Evolutionary conservation across 2,113 vertebrate genomes (phyloP).

Genomic region (Platichthys flesus): DNA sequence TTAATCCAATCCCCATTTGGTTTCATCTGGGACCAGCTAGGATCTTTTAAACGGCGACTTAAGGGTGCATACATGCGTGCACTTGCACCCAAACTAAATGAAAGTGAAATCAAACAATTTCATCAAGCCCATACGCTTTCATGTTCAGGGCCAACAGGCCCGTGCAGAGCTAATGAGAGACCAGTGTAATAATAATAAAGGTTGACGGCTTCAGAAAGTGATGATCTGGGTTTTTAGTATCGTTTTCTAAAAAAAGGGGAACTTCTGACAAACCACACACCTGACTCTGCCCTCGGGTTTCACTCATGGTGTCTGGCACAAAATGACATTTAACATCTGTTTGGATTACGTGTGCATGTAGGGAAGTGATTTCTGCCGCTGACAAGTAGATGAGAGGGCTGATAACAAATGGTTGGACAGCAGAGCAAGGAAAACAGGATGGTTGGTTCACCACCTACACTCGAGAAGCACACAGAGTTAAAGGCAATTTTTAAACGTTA

Average conservation of each 20-base stretch:
- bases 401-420: too few relatives aligned
- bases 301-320: not conserved
- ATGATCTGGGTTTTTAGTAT: conserved; percentile 28
- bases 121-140: not conserved
- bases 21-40: conserved; percentile 14
- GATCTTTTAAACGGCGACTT: not conserved
- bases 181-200: not conserved
- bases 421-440: too few relatives aligned
- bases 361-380: not conserved
- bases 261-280: conserved; percentile 24
- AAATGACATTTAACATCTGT: not conserved
- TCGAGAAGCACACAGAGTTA: too few relatives aligned
- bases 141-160: not conserved
- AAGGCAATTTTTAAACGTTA: too few relatives aligned
- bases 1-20: conserved; percentile 14
- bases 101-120: not conserved
- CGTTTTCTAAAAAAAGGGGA: conserved; percentile 15
- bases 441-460: too few relatives aligned
- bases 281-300: not conserved
- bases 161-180: conserved; percentile 28
- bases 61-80: not conserved
- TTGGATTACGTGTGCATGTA: not conserved
- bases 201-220: conserved; percentile 25
- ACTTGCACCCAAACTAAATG: not conserved
- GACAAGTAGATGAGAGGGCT: not conserved